Conservation (phyloP, 64 coral and sea anemone genomes). For the Trachythela sp. region DNA sequence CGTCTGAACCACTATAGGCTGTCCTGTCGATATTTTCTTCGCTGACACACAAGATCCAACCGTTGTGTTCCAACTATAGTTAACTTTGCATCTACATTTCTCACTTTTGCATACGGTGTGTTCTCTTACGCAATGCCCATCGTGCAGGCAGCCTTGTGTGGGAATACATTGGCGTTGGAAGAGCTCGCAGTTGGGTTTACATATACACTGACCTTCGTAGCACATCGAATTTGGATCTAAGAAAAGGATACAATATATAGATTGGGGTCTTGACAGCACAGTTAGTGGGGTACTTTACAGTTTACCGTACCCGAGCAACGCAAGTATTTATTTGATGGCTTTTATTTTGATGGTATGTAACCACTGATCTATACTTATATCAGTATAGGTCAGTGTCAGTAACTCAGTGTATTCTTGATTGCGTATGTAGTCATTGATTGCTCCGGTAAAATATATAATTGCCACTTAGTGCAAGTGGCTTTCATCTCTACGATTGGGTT, state of each 20-base stretch:
- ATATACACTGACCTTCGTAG: neutral
- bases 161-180: slow-evolving; percentile 1
- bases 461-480: too few relatives aligned
- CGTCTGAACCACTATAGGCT: neutral
- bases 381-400: too few relatives aligned
- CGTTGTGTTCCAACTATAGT: neutral
- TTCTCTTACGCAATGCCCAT: neutral
- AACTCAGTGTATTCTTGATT: too few relatives aligned
- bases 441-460: too few relatives aligned
- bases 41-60: neutral
- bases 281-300: too few relatives aligned
- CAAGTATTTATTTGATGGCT: too few relatives aligned
- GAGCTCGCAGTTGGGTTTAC: neutral
- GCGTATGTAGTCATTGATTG: too few relatives aligned
- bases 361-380: too few relatives aligned
- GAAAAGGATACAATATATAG: neutral
- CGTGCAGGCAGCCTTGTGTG: neutral
- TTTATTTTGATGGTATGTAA: too few relatives aligned
- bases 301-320: too few relatives aligned
- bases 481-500: too few relatives aligned
- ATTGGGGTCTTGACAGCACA: too few relatives aligned
- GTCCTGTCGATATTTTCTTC: neutral
- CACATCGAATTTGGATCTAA: neutral
- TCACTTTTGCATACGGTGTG: neutral
- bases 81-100: neutral